phyloP scores from a whole-genome alignment of 2,888 invertebrate species.

The Eretmocerus hayati region DNA sequence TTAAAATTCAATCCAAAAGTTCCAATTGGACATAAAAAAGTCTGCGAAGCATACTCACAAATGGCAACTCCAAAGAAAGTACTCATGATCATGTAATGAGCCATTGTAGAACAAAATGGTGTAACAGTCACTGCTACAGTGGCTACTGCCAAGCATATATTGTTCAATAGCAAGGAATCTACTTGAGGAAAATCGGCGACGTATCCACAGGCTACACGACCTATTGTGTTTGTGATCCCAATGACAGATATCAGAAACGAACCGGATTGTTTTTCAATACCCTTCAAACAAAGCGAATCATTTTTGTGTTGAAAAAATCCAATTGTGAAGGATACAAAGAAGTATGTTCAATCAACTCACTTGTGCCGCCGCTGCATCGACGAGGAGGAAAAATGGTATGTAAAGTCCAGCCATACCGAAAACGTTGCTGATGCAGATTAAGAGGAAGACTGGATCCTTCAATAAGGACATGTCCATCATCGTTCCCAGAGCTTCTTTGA shows the following conservation, averaged over 20 bases:
- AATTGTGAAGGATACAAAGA: not conserved
- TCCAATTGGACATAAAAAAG: not conserved
- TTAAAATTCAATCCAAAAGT: too few relatives aligned
- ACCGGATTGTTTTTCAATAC: constrained; percentile 64
- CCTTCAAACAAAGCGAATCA: constrained; percentile 45
- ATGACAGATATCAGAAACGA: constrained; percentile 74
- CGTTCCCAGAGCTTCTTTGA: constrained; percentile 74
- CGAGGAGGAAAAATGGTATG: constrained; percentile 92
- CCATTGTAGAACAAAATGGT: constrained; percentile 75
- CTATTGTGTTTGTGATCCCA: constrained; percentile 90
- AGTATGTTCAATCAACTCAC: constrained; percentile 48
- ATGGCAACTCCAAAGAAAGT: constrained; percentile 88
- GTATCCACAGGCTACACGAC: constrained; percentile 83
- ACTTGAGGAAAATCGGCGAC: constrained; percentile 88
- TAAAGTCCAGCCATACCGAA: constrained; percentile 97
- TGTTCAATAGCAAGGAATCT: constrained; percentile 87
- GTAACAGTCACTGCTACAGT: constrained; percentile 78
- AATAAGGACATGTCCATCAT: constrained; percentile 89
- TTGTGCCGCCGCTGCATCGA: constrained; percentile 68
- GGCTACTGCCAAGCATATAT: constrained; percentile 82
- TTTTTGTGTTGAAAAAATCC: too few relatives aligned
- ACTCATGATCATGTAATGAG: constrained; percentile 70
- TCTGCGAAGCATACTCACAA: constrained; percentile 56
- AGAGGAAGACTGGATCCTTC: constrained; percentile 81
- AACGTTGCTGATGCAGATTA: constrained; percentile 88